Conservation (phyloP, 2,888 invertebrate genomes). For the Philhelius pedissequus region DNA sequence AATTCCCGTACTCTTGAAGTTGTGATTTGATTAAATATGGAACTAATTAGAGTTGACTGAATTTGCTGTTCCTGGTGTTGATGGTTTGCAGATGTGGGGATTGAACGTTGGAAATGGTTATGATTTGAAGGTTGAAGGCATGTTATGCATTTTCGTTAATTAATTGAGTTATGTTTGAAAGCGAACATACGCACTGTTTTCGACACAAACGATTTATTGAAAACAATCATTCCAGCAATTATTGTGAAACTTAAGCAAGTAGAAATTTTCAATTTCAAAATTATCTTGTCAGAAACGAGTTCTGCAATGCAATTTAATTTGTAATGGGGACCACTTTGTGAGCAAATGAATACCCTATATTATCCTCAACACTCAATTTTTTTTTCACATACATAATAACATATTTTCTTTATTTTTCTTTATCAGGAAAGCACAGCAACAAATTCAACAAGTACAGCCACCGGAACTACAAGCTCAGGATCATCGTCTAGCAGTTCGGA, state of each 20-base stretch:
- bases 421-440: conserved; percentile 77
- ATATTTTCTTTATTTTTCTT: conserved; percentile 61
- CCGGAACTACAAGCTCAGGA: conserved; percentile 78
- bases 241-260: neutral
- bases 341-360: too few species aligned
- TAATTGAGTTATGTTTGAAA: conserved; percentile 57
- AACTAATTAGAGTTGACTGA: conserved; percentile 56
- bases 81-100: neutral
- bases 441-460: conserved; percentile 75
- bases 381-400: neutral
- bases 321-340: too few species aligned
- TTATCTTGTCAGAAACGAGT: too few species aligned
- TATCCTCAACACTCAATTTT: too few species aligned
- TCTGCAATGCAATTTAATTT: too few species aligned
- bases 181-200: neutral
- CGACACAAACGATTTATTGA: conserved; percentile 37
- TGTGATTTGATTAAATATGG: conserved; percentile 62
- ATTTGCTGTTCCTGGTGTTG: conserved; percentile 3
- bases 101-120: conserved; percentile 37
- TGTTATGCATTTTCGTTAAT: conserved; percentile 58
- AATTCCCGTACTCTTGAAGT: conserved; percentile 28
- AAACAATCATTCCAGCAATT: conserved; percentile 18
- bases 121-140: conserved; percentile 53
- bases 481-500: conserved; percentile 78
- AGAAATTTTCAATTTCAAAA: too few species aligned